Evolutionary conservation across 2,113 vertebrate species (phyloP).

Genomic region (Plotosus lineatus): DNA sequence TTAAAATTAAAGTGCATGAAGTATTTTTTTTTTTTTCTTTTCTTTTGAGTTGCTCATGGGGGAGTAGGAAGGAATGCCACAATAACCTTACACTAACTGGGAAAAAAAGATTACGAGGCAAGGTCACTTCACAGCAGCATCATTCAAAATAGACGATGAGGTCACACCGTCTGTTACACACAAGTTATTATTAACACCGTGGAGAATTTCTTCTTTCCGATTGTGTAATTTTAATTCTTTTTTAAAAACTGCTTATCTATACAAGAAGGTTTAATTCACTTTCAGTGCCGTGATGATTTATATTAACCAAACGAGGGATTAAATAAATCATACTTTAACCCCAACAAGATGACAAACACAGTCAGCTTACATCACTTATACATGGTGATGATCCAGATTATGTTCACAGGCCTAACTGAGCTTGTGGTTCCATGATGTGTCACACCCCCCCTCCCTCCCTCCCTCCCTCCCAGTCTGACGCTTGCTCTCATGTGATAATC

Average conservation of each 20-base stretch:
- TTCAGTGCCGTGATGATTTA: not conserved
- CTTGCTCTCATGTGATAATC: not conserved
- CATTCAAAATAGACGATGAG: not conserved
- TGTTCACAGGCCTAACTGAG: not conserved
- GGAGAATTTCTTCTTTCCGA: not conserved
- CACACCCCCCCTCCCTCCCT: not conserved
- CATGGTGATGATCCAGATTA: not conserved
- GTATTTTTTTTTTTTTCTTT: not conserved
- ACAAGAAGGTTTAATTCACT: not conserved
- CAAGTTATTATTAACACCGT: conserved; percentile 8
- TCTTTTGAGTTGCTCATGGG: not conserved
- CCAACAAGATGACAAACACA: not conserved
- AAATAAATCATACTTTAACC: conserved; percentile 7
- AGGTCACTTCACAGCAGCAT: conserved; percentile 5
- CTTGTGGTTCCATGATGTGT: not conserved
- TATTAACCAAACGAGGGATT: not conserved
- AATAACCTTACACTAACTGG: not conserved
- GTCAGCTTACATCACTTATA: not conserved
- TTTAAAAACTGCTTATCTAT: not conserved
- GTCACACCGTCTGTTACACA: not conserved
- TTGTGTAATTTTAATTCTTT: not conserved
- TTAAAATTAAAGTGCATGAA: not conserved
- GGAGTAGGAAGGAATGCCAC: not conserved
- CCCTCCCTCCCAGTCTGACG: not conserved
- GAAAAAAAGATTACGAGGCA: not conserved